These are phyloP conservation scores for Ecliptopera silaceata DNA, from an alignment of 2,888 invertebrate genomes.

Conservation along the genomic window DNA sequence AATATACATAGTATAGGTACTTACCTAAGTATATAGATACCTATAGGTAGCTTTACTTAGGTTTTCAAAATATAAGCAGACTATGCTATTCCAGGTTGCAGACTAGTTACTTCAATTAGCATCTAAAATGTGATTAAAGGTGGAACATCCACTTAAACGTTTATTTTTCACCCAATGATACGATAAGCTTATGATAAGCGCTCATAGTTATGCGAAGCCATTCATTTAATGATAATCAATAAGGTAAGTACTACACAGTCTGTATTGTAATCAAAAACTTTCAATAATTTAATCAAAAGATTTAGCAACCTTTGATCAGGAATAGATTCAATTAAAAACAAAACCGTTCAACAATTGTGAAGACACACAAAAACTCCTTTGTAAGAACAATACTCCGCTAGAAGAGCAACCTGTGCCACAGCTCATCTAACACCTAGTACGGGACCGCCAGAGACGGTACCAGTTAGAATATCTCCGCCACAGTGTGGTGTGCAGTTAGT, in stretches of 20 bases:
- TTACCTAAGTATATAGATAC: no score
- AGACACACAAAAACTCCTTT: constrained; percentile 73
- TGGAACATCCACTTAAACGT: no score
- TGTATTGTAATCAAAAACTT: constrained; percentile 3
- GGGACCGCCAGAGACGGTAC: not conserved
- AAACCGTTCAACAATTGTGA: constrained; percentile 67
- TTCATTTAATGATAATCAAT: no score
- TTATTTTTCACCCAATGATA: no score
- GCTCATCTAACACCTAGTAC: constrained; percentile 10
- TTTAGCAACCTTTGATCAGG: constrained; percentile 28
- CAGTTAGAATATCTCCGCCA: constrained; percentile 2
- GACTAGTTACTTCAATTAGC: no score
- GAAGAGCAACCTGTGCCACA: constrained; percentile 65
- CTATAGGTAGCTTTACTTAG: no score
- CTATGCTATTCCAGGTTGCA: no score
- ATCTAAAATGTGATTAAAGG: no score
- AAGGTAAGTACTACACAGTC: not conserved
- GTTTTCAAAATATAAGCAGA: no score
- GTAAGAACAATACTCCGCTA: constrained; percentile 67
- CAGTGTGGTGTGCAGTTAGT: constrained; percentile 11
- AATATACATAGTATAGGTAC: no score
- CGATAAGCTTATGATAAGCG: no score
- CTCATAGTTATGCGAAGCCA: no score
- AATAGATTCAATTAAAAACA: constrained; percentile 61
- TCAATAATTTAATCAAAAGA: not conserved